Conservation (phyloP, 2,113 vertebrate species). For the Urocitellus parryii region DNA sequence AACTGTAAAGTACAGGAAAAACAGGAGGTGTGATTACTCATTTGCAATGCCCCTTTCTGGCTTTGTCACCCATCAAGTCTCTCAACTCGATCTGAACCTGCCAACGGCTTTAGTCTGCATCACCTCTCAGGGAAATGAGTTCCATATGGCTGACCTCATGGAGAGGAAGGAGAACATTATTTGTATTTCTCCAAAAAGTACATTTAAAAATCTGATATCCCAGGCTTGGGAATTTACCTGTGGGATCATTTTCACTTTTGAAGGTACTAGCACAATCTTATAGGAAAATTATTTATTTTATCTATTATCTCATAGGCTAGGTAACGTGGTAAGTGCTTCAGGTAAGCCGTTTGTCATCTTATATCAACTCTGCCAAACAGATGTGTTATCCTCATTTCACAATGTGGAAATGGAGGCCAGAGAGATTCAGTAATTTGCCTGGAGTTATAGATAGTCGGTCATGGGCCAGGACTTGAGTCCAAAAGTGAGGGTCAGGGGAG, state of each 20-base stretch:
- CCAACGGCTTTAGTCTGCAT: not conserved
- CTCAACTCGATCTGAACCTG: not conserved
- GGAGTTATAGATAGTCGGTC: not conserved
- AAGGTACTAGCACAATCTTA: not conserved
- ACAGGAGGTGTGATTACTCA: not conserved
- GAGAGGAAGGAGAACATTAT: not conserved
- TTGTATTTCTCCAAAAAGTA: constrained; percentile 27
- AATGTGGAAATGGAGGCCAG: not conserved
- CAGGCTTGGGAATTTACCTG: not conserved
- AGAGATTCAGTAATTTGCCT: not conserved
- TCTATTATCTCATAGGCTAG: not conserved
- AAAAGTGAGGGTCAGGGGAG: not conserved
- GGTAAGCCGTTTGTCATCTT: not conserved
- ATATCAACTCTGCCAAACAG: not conserved
- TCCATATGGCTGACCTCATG: not conserved
- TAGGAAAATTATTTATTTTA: not conserved
- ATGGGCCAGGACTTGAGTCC: not conserved
- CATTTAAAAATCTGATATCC: not conserved
- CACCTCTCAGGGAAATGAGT: constrained; percentile 1
- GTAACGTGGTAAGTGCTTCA: not conserved
- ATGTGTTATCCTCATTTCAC: not conserved
- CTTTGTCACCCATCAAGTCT: not conserved
- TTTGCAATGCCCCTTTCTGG: not conserved
- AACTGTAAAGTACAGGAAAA: not conserved
- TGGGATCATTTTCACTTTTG: not conserved